Evolutionary conservation across 1,140 invertebrate species (phyloP), one percentile per base, ranked within the genome.

Genomic region (Hycleus cichorii): DNA sequence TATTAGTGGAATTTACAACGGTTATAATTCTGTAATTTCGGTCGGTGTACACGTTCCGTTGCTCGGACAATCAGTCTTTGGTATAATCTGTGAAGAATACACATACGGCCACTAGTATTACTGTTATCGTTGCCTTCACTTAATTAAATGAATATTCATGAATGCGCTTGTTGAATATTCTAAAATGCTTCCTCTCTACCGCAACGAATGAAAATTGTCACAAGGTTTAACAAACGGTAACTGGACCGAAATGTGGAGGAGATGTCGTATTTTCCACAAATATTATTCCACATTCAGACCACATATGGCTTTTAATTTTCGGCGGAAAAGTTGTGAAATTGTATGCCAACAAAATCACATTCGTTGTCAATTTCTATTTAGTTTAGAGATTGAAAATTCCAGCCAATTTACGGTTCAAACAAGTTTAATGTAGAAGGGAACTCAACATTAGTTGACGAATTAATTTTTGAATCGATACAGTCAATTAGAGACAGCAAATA

Each of bases 91-190:
- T 18, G 57, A 58, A 50, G 49, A 58, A 52, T 39, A 24, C 47
- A 47, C 18, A 18, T 18, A 32, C 7, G 32, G 45, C 57, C 57
- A 52, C 57, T 58, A 39, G 26, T 40, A 47, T 38, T 38, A 50
- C 32, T 54, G 47, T 59, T 55, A 59, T 59, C 60, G 57, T 43
- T 63, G 61, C 60, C 60, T 63, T 65, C 64, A 65, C 64, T 63
- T 65, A 65, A 65, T 65, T 63, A 59, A 63, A 63, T 65, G 60
- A 65, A 63, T 65, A 65, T 65, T 65, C 60, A 65, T 65, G 55
- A 57, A 60, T 51, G 48, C 40, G 61, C 61, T 63, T 63, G 61
- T 63, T 63, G 61, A 63, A 63, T 63, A 63, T 63, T 63, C 61
- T 49, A 63, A 51, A 47, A 47, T 51, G 49, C 53, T 63, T 63